Conservation (phyloP, 2,113 vertebrate genomes). For the Bos indicus region DNA sequence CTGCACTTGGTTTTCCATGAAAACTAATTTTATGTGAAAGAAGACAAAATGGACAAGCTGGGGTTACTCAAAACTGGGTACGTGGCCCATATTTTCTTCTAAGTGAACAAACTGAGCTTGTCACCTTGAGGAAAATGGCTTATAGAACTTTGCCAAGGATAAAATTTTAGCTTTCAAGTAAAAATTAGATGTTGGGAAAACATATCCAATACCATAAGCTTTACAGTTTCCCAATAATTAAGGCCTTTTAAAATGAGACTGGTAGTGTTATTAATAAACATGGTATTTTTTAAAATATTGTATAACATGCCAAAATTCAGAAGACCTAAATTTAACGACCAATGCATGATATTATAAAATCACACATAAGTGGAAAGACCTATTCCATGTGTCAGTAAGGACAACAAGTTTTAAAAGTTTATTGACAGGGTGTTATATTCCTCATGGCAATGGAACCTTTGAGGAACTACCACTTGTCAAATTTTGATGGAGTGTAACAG, state of each 20-base stretch:
- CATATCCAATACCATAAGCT: not conserved
- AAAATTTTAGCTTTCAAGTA: not conserved
- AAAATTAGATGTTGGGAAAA: slow-evolving; percentile 2
- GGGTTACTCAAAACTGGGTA: not conserved
- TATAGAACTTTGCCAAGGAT: not conserved
- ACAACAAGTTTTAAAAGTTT: not conserved
- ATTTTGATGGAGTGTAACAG: not conserved
- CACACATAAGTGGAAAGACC: not conserved
- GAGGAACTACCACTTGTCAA: not conserved
- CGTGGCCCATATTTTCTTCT: not conserved
- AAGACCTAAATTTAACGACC: not conserved
- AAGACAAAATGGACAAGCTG: not conserved
- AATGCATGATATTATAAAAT: not conserved
- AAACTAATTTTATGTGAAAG: not conserved
- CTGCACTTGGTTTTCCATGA: not conserved
- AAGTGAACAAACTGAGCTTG: not conserved
- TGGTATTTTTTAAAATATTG: not conserved
- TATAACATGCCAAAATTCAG: not conserved
- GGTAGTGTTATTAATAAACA: not conserved
- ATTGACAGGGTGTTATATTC: not conserved
- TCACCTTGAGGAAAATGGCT: not conserved
- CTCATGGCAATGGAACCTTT: not conserved
- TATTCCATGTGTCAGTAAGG: not conserved
- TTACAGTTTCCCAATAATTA: not conserved
- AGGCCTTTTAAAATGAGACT: not conserved